Conservation (phyloP, 2,888 invertebrate genomes). For the Villa cingulata region DNA sequence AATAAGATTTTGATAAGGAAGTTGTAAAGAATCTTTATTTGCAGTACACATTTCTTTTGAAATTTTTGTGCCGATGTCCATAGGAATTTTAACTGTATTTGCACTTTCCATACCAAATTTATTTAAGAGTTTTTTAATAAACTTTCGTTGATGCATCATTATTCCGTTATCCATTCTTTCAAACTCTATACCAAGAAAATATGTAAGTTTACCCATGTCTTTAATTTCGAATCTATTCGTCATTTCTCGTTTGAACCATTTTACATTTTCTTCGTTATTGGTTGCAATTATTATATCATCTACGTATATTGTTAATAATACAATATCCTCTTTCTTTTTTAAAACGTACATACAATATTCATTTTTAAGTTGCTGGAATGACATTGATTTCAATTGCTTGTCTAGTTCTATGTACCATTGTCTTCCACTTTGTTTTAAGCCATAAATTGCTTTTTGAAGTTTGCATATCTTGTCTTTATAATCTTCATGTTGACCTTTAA, state of each 20-base stretch:
- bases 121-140: neutral
- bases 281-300: neutral
- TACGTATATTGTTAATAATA: neutral
- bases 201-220: neutral
- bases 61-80: neutral
- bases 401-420: too few species aligned
- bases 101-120: neutral
- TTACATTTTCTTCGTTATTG: neutral
- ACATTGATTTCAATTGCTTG: too few species aligned
- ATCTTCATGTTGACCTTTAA: too few species aligned
- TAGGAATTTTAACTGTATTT: neutral
- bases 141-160: neutral
- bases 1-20: slow-evolving; percentile 12
- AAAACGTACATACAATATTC: too few species aligned
- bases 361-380: neutral
- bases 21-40: slow-evolving; percentile 1
- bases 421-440: too few species aligned
- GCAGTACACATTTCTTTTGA: neutral
- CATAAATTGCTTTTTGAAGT: too few species aligned
- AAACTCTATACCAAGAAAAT: neutral
- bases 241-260: neutral
- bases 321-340: too few species aligned
- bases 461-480: too few species aligned
- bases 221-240: neutral
- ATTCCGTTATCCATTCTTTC: neutral